These are phyloP conservation scores for Drosophila rubida DNA, from an alignment of 2,888 invertebrate genomes.

Conservation along the genomic window DNA sequence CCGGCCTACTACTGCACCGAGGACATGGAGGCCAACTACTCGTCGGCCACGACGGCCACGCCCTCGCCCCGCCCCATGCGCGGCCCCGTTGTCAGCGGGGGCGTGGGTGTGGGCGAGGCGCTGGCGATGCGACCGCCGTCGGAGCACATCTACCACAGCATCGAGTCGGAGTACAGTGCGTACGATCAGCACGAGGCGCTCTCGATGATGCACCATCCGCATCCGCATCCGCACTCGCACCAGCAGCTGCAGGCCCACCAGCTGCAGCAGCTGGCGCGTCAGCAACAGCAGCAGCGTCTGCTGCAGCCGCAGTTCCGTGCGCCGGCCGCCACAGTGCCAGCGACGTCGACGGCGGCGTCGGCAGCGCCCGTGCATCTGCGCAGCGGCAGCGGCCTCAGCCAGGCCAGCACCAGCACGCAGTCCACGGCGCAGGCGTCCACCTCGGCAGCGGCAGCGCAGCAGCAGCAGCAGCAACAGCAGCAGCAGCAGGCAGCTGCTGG, in stretches of 20 bases:
- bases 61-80: conserved; percentile 86
- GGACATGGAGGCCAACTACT: conserved; percentile 88
- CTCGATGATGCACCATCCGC: conserved; percentile 81
- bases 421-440: conserved; percentile 80
- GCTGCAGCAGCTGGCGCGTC: conserved; percentile 59
- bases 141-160: conserved; percentile 95
- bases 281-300: conserved; percentile 71
- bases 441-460: conserved; percentile 76
- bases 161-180: conserved; percentile 94
- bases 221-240: conserved; percentile 36
- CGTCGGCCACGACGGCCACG: conserved; percentile 88
- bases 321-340: conserved; percentile 36
- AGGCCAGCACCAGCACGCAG: conserved; percentile 83
- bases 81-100: too few species aligned
- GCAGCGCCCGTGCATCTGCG: conserved; percentile 83
- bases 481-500: conserved; percentile 57
- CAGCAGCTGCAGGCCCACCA: conserved; percentile 67
- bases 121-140: conserved; percentile 90
- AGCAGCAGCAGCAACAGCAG: conserved; percentile 69
- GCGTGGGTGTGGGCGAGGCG: conserved; percentile 80
- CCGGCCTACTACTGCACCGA: conserved; percentile 86
- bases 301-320: conserved; percentile 77
- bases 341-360: conserved; percentile 48
- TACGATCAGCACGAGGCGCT: conserved; percentile 89
- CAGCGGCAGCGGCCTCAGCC: conserved; percentile 83